A percentile compares a stretch with the other conserved stretches of the same genome.
phyloP scores from a whole-genome alignment of 2,113 vertebrate genomes.

The Anolis carolinensis region DNA sequence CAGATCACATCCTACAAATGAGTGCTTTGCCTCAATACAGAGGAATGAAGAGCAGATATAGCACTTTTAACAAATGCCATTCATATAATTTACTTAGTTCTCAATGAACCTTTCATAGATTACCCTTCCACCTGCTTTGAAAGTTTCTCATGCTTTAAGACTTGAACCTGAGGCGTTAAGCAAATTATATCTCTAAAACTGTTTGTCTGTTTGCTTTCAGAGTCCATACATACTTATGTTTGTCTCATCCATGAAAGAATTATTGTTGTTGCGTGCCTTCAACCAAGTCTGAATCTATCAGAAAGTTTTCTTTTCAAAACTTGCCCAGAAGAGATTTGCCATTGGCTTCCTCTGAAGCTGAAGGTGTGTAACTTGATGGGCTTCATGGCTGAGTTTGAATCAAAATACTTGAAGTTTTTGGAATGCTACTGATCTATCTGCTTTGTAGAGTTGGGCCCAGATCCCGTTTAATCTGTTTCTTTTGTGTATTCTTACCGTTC shows the following conservation, averaged over 20 bases:
- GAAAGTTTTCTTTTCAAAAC: too few species aligned
- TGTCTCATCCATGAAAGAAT: background rate
- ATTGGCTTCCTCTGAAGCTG: too few species aligned
- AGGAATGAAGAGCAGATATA: background rate
- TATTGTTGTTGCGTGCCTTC: too few species aligned
- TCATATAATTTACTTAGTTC: background rate
- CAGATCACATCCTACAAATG: background rate
- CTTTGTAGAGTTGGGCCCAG: too few species aligned
- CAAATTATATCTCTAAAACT: background rate
- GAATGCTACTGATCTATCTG: background rate
- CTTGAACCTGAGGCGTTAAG: background rate
- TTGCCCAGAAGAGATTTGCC: too few species aligned
- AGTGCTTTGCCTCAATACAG: background rate
- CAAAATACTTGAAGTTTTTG: background rate
- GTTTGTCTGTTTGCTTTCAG: background rate
- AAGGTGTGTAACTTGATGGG: too few species aligned
- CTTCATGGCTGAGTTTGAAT: too few species aligned
- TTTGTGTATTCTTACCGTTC: too few species aligned
- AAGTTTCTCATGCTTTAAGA: background rate
- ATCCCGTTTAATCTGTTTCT: too few species aligned
- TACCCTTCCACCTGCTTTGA: background rate
- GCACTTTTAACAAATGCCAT: background rate
- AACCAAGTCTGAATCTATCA: too few species aligned
- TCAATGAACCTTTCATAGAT: background rate
- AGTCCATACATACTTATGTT: background rate